Conservation (phyloP, 2,113 vertebrate genomes). For the Sapajus apella region DNA sequence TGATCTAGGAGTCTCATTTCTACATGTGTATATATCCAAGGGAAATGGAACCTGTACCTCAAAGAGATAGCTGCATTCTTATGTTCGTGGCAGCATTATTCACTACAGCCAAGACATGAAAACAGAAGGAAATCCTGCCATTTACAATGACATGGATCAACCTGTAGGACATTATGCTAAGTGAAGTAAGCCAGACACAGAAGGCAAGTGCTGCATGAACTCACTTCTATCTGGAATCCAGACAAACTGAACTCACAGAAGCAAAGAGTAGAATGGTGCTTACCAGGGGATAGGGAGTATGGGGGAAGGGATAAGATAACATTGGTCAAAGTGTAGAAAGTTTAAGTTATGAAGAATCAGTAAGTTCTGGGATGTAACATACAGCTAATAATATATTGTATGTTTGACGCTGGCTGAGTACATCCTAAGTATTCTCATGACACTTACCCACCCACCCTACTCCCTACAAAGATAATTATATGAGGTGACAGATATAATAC, state of each 20-base stretch:
- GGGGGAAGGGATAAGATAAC: too few species aligned
- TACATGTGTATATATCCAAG: too few species aligned
- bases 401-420: not conserved
- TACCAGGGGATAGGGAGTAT: too few species aligned
- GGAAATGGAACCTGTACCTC: not conserved
- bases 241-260: not conserved
- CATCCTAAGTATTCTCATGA: not conserved
- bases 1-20: not conserved
- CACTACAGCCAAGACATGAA: not conserved
- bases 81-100: not conserved
- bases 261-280: not conserved
- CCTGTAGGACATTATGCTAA: not conserved
- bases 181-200: not conserved
- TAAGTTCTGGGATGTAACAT: not conserved
- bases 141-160: not conserved
- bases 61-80: not conserved
- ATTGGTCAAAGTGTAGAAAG: not conserved
- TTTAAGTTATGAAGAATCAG: not conserved
- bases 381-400: not conserved
- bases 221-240: too few species aligned
- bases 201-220: not conserved
- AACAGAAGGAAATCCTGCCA: not conserved
- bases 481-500: not conserved
- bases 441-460: too few species aligned
- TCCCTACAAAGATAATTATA: too few species aligned